Evolutionary conservation across 2,888 invertebrate species (phyloP), one percentile per base, ranked within the genome.

Genomic region (Leptothorax acervorum): DNA sequence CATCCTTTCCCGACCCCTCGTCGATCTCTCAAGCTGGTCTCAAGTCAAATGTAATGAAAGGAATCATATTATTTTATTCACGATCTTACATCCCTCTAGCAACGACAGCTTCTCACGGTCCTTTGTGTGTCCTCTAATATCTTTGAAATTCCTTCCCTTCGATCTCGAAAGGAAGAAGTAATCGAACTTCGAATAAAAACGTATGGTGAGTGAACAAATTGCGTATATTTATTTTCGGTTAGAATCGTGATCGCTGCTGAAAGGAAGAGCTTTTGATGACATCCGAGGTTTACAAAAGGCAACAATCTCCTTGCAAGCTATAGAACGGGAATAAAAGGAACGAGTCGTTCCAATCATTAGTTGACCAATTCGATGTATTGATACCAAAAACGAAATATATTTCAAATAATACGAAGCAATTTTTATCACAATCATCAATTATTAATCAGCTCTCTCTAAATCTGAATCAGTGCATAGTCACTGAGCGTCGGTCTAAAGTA

Each of bases 31-130:
- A 8, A 31, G 31, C 12, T 8, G 9, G 18, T 35, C 23, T 53
- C 23, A 71, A 39, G 23, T 39, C 11, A 12, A 53, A 68, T 23
- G 66, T 68, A 31, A 68, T 18, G 48, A 48, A 68, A 68, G 48
- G 28, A 66, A 45, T 66, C 31, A 9, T 68, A 31, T 68, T 66
- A 28, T 66, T 68, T 68, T 68, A 68, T 68, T 48, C 48, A 48
- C 1, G 18, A 48, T 48, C n/a, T n/a, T n/a, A 48, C 5, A 9
- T 18, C 9, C 28, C 11, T 45, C 28, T 12, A 28, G 28, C 5
- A 48, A 4, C 18, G 48, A 70, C 68, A 23, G 18, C 18, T 70
- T 70, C 12, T 71, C 35, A 11, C 53, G 39, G 9, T 23, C 2
- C 15, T 55, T 71, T 23, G 12, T 55, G 23, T 39, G 8, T 71